Evolutionary conservation across 2,797 vertebrate species (phyloP).

Genomic region (Microchirus variegatus): DNA sequence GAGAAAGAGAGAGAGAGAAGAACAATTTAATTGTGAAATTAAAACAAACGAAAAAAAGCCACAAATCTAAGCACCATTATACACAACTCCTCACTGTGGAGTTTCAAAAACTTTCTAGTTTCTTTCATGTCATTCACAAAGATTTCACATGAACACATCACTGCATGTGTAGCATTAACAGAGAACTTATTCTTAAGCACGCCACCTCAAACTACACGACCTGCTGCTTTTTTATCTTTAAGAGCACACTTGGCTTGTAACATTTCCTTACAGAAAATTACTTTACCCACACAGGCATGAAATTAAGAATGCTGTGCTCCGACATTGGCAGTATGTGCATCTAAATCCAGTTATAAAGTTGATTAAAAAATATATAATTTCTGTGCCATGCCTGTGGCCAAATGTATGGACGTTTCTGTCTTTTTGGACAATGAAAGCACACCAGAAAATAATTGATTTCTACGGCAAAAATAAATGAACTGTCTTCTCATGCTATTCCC

Average conservation of each 20-base stretch:
- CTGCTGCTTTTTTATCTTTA: neutral
- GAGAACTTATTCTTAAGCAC: constrained; percentile 11
- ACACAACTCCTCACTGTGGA: constrained; percentile 5
- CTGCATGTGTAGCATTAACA: constrained; percentile 1
- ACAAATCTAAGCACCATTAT: neutral
- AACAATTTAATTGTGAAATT: too few relatives aligned
- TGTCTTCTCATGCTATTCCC: constrained; percentile 1
- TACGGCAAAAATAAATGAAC: constrained; percentile 24
- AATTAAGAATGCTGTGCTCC: neutral
- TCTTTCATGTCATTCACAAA: constrained; percentile 24
- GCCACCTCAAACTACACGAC: constrained; percentile 26
- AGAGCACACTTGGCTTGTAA: neutral
- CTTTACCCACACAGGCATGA: constrained; percentile 4
- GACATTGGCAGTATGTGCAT: neutral
- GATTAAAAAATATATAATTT: constrained; percentile 7
- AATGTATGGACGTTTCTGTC: neutral
- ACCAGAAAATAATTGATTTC: constrained; percentile 7
- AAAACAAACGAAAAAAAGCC: too few relatives aligned
- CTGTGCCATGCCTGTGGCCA: neutral
- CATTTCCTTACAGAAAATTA: neutral
- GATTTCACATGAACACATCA: constrained; percentile 26
- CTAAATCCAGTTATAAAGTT: constrained; percentile 12
- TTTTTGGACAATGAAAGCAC: neutral
- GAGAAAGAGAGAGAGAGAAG: too few relatives aligned
- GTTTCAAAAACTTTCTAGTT: constrained; percentile 21